Percentiles rank a stretch among this genome's conserved stretches.
Evolutionary conservation across 2,797 vertebrate genomes (phyloP).

Genomic region (Vipera ursinii): DNA sequence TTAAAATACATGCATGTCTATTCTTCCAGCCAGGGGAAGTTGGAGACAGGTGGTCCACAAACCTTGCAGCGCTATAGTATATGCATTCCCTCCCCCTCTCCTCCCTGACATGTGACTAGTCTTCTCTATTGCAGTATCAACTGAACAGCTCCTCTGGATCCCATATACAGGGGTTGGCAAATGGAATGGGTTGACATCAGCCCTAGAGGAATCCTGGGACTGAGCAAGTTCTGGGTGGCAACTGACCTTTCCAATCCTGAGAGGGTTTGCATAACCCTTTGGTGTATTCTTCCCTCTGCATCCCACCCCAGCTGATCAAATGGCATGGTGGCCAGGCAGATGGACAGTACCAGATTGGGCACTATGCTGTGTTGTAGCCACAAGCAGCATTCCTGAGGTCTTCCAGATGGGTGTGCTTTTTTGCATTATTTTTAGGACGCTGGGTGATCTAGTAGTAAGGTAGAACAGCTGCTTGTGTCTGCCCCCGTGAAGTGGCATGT

Average conservation of each 20-base stretch:
- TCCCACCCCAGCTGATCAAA: not conserved
- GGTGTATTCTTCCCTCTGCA: not conserved
- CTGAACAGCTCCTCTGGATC: conserved; percentile 9
- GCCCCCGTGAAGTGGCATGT: not conserved
- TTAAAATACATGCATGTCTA: not conserved
- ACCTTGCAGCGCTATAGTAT: not conserved
- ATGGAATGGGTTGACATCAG: not conserved
- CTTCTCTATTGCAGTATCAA: not conserved
- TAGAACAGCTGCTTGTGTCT: not conserved
- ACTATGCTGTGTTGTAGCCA: not conserved
- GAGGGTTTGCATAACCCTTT: not conserved
- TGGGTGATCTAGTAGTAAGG: not conserved
- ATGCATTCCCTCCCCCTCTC: not conserved
- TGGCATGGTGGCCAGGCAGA: not conserved
- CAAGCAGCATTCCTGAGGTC: not conserved
- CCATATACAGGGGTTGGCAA: not conserved
- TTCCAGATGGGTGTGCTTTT: not conserved
- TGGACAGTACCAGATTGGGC: not conserved
- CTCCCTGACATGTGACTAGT: not conserved
- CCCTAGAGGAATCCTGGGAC: conserved; percentile 7
- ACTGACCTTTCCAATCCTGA: not conserved
- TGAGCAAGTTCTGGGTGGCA: not conserved
- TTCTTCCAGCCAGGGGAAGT: not conserved
- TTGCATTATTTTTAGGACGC: not conserved
- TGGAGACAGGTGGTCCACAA: not conserved